Percentiles rank a stretch among this genome's conserved stretches.
These are phyloP conservation scores for Cheilosia variabilis DNA, from an alignment of 2,888 invertebrate species.

Conservation along the genomic window DNA sequence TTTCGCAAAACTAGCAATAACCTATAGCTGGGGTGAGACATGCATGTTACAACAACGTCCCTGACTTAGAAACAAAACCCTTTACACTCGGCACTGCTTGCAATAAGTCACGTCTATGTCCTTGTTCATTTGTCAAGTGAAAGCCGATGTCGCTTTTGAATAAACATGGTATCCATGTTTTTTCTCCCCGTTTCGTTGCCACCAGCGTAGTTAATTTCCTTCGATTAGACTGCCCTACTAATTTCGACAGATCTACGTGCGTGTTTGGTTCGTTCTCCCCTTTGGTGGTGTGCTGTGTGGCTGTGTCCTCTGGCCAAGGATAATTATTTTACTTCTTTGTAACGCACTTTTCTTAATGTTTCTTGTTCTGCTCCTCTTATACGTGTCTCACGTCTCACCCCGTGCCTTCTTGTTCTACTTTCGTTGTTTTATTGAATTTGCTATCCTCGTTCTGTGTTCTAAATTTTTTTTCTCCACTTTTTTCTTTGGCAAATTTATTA, in stretches of 20 bases:
- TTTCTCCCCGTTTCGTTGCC: neutral
- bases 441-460: constrained; percentile 34
- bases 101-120: no score
- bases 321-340: constrained; percentile 69
- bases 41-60: no score
- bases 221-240: constrained; percentile 55
- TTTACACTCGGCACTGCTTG: no score
- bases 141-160: no score
- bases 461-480: constrained; percentile 21
- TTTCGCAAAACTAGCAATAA: no score
- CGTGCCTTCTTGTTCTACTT: constrained; percentile 37
- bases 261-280: constrained; percentile 16
- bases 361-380: constrained; percentile 6
- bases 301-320: constrained; percentile 6
- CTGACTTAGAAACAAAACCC: no score
- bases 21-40: no score
- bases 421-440: constrained; percentile 71
- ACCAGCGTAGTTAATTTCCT: constrained; percentile 48
- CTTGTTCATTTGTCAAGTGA: no score
- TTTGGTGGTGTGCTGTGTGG: neutral
- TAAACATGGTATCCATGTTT: neutral
- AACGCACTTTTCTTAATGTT: constrained; percentile 48
- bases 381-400: neutral
- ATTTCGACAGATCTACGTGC: constrained; percentile 45
- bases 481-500: constrained; percentile 69